A percentile compares a stretch with the other conserved stretches of the same genome.
Conservation (phyloP, 92 coral and sea anemone genomes). For the Palythoa grandiflora region DNA sequence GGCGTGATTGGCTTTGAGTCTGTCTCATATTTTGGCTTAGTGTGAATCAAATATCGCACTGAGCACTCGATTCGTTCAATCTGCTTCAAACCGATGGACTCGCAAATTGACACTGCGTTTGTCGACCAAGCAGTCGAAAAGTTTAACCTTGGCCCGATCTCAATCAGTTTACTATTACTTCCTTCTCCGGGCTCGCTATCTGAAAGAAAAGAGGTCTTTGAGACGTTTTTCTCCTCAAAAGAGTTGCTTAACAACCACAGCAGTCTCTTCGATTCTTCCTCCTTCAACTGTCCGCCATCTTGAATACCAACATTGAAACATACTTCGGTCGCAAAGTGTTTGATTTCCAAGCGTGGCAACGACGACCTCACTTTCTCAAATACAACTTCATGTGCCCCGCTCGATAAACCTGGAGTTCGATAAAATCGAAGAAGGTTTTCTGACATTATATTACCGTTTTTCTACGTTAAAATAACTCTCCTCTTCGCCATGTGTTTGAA, state of each 20-base stretch:
- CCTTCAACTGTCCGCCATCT: constrained; percentile 62
- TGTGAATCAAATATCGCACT: constrained; percentile 72
- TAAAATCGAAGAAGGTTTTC: constrained; percentile 70
- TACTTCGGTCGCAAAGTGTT: constrained; percentile 74
- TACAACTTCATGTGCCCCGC: constrained; percentile 79
- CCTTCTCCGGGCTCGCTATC: constrained; percentile 27
- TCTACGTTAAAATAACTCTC: neutral
- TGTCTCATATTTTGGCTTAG: constrained; percentile 52
- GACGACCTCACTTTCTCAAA: constrained; percentile 67
- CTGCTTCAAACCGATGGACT: constrained; percentile 81
- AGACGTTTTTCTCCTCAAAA: constrained; percentile 77
- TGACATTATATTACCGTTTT: constrained; percentile 55
- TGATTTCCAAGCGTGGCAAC: constrained; percentile 66
- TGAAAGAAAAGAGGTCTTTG: constrained; percentile 66
- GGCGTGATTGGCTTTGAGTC: constrained; percentile 52
- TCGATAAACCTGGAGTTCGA: constrained; percentile 89
- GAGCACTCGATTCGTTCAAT: constrained; percentile 90
- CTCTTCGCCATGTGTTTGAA: neutral
- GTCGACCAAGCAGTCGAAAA: constrained; percentile 99
- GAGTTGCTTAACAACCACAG: constrained; percentile 82
- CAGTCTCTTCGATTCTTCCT: constrained; percentile 60
- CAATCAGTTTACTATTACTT: constrained; percentile 57
- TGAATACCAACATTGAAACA: constrained; percentile 81
- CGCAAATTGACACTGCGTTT: constrained; percentile 95
- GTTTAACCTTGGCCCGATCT: constrained; percentile 95